Conservation (phyloP, 2,888 invertebrate species). For the Nomada fucata region DNA sequence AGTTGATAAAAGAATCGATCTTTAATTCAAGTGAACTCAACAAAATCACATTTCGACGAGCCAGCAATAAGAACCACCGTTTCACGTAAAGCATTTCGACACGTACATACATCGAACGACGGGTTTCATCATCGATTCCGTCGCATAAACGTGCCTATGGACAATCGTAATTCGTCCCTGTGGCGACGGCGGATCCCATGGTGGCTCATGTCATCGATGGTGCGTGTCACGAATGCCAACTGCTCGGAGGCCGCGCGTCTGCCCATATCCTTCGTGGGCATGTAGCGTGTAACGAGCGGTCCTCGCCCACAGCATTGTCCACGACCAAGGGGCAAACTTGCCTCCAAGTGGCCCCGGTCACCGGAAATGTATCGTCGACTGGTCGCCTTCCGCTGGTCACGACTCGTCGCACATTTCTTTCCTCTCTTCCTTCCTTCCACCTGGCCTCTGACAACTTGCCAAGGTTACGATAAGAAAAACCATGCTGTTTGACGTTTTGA, state of each 20-base stretch:
- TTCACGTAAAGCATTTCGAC: conserved; percentile 28
- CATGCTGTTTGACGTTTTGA: not conserved
- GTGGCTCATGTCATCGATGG: conserved; percentile 60
- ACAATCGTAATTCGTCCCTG: conserved; percentile 58
- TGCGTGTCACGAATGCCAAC: conserved; percentile 63
- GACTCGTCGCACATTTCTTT: conserved; percentile 75
- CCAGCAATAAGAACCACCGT: conserved; percentile 1
- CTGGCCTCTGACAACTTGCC: conserved; percentile 63
- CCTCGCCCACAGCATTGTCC: conserved; percentile 80
- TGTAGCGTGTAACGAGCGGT: conserved; percentile 78
- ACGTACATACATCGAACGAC: conserved; percentile 16
- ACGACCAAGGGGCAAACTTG: conserved; percentile 67
- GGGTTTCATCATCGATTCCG: conserved; percentile 50
- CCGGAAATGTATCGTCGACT: conserved; percentile 77
- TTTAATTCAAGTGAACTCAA: no score
- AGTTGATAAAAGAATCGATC: no score
- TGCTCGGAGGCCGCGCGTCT: conserved; percentile 18
- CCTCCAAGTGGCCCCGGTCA: conserved; percentile 63
- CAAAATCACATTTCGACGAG: not conserved
- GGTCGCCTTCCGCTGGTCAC: conserved; percentile 78
- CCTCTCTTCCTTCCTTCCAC: conserved; percentile 69
- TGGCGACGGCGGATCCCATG: conserved; percentile 41
- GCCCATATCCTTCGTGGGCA: conserved; percentile 73
- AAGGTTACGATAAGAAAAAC: conserved; percentile 8
- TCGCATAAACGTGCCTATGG: conserved; percentile 43